phyloP scores from a whole-genome alignment of 2,888 invertebrate genomes.

The Heliconius ethilla region DNA sequence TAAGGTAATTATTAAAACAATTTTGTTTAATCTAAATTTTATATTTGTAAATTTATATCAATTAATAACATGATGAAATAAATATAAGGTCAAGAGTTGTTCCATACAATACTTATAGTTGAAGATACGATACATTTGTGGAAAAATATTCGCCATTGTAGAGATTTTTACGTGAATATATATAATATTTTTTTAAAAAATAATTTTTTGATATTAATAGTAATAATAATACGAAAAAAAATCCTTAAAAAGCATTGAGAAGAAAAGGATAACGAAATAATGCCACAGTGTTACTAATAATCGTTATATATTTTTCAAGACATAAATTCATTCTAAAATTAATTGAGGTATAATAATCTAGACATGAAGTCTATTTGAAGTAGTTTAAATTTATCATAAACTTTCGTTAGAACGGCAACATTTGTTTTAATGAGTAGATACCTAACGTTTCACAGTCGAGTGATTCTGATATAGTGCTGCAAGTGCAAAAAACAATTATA shows the following conservation, averaged over 20 bases:
- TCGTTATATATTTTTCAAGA: slow-evolving; percentile 73
- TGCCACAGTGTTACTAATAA: slow-evolving; percentile 47
- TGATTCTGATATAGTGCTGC: slow-evolving; percentile 37
- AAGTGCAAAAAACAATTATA: slow-evolving; percentile 30
- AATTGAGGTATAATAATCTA: slow-evolving; percentile 78
- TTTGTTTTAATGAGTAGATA: slow-evolving; percentile 38
- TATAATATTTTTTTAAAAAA: not conserved
- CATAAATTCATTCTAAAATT: slow-evolving; percentile 77
- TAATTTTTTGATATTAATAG: not conserved
- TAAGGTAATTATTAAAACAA: slow-evolving; percentile 51
- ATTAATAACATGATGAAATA: slow-evolving; percentile 57
- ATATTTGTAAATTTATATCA: slow-evolving; percentile 62
- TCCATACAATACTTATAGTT: slow-evolving; percentile 50
- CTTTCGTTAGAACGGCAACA: slow-evolving; percentile 58
- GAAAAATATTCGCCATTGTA: slow-evolving; percentile 29
- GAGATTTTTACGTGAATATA: slow-evolving; percentile 12
- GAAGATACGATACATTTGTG: slow-evolving; percentile 37
- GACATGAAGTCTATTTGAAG: slow-evolving; percentile 71
- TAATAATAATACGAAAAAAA: not conserved
- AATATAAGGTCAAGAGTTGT: slow-evolving; percentile 60
- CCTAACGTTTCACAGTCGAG: slow-evolving; percentile 38
- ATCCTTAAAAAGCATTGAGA: slow-evolving; percentile 14
- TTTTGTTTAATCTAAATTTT: slow-evolving; percentile 57
- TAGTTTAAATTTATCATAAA: slow-evolving; percentile 63
- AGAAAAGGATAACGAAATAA: slow-evolving; percentile 42